A percentile compares a stretch with the other conserved stretches of the same genome.
Conservation (phyloP, 2,113 vertebrate species). For the Thomomys bottae region DNA sequence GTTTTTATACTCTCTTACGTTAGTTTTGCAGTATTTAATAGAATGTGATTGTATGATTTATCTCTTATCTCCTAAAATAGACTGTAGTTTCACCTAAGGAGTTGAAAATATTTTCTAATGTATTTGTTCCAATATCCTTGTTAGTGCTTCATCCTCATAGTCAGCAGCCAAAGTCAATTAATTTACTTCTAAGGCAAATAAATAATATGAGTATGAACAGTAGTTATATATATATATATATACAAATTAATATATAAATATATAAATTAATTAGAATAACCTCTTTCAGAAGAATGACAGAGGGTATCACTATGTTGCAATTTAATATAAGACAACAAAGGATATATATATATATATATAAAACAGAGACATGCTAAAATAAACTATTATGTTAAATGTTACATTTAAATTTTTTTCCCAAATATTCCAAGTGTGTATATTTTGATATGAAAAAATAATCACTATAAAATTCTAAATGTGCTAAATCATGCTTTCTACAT, state of each 20-base stretch:
- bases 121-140: neutral
- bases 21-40: neutral
- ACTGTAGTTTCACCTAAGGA: neutral
- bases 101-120: neutral
- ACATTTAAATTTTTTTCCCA: neutral
- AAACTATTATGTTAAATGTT: neutral
- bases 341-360: no score
- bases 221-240: neutral
- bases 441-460: neutral
- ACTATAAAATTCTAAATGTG: neutral
- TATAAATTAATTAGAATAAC: neutral
- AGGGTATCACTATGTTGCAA: neutral
- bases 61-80: neutral
- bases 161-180: neutral
- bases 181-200: neutral
- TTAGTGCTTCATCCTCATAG: neutral
- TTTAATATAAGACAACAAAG: neutral
- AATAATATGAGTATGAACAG: neutral
- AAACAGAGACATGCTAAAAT: neutral
- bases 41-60: neutral
- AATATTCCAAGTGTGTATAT: neutral
- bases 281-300: neutral
- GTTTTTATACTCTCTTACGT: neutral
- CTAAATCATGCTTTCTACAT: neutral
- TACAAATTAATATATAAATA: no score